phyloP scores from a whole-genome alignment of 2,797 vertebrate species.

The Syngnathus acus region DNA sequence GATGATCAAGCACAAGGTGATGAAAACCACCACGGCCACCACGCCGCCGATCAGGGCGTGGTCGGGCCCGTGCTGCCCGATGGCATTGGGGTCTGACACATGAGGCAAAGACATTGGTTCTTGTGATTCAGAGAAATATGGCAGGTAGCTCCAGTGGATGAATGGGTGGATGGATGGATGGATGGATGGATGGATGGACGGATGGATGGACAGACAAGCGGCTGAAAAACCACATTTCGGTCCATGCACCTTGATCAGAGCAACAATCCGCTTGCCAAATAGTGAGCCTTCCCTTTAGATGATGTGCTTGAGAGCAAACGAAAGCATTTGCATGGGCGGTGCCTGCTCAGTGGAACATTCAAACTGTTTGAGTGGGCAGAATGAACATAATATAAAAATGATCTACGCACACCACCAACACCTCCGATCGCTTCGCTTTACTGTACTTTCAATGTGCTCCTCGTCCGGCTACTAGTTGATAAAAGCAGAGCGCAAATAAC shows the following conservation, averaged over 20 bases:
- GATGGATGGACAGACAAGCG: no score
- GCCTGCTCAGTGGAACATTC: not conserved
- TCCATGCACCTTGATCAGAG: no score
- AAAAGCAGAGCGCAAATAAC: slow-evolving; percentile 19
- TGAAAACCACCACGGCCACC: slow-evolving; percentile 97
- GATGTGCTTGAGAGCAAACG: not conserved
- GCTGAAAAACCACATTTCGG: no score
- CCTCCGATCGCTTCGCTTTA: not conserved
- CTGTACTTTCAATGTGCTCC: not conserved
- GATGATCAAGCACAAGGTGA: slow-evolving; percentile 97
- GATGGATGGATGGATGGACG: no score
- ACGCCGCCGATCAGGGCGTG: slow-evolving; percentile 96
- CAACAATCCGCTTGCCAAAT: not conserved
- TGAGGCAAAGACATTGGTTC: not conserved
- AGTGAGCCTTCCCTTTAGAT: not conserved
- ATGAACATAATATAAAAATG: no score
- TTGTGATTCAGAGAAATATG: no score
- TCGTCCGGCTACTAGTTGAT: not conserved
- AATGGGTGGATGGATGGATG: no score
- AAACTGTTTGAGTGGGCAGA: not conserved
- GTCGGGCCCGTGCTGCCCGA: slow-evolving; percentile 86
- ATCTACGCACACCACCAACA: not conserved
- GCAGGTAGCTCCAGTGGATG: no score
- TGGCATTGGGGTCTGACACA: slow-evolving; percentile 85
- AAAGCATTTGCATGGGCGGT: not conserved